phyloP scores from a whole-genome alignment of 1,140 invertebrate genomes.

The Callitettix versicolor region DNA sequence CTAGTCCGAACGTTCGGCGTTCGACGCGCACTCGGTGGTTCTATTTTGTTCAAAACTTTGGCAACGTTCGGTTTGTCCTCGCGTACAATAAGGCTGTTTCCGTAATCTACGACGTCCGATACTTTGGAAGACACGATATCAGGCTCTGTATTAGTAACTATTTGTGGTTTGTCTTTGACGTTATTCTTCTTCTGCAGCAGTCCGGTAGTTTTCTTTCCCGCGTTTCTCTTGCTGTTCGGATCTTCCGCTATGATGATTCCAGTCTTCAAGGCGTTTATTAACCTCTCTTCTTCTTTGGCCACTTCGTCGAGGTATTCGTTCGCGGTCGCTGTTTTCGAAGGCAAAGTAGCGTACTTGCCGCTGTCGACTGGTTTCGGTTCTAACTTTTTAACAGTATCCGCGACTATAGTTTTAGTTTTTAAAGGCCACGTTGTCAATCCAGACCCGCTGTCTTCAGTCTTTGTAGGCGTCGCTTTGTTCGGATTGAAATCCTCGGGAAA shows the following conservation, averaged over 20 bases:
- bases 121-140: too few species aligned
- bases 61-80: neutral
- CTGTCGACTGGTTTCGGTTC: constrained; percentile 16
- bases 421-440: constrained; percentile 50
- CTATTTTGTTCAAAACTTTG: constrained; percentile 23
- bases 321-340: constrained; percentile 22
- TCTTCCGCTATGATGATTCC: constrained; percentile 55
- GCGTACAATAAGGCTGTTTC: too few species aligned
- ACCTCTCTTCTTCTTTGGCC: constrained; percentile 62
- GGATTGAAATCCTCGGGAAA: constrained; percentile 35
- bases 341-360: constrained; percentile 25
- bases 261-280: constrained; percentile 66
- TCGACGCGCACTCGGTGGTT: constrained; percentile 31
- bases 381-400: constrained; percentile 3
- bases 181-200: constrained; percentile 16
- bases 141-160: too few species aligned
- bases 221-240: constrained; percentile 14
- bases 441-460: constrained; percentile 11
- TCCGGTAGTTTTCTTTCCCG: constrained; percentile 9
- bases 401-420: constrained; percentile 41
- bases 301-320: constrained; percentile 33
- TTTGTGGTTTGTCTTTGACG: neutral
- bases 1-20: constrained; percentile 13
- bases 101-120: too few species aligned
- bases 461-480: constrained; percentile 15